These are phyloP conservation scores for Ennomos erosarius DNA, from an alignment of 2,888 invertebrate genomes.

Conservation along the genomic window DNA sequence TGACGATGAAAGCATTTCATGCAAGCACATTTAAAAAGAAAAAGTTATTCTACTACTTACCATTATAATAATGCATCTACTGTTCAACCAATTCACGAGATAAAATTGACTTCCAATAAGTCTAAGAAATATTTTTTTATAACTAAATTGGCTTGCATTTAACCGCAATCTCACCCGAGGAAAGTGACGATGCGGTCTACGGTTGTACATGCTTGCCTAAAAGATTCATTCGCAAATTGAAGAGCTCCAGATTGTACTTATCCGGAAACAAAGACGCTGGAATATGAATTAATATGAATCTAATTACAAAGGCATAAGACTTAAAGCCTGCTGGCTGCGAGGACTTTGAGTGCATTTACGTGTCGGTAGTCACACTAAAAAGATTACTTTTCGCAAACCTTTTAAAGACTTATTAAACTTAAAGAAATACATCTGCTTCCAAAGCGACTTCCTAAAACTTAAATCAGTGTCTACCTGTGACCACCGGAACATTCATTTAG, in stretches of 20 bases:
- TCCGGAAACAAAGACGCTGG: too few species aligned
- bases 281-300: too few species aligned
- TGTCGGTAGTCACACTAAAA: slow-evolving; percentile 52
- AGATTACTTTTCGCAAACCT: slow-evolving; percentile 45
- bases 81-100: slow-evolving; percentile 15
- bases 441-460: slow-evolving; percentile 45
- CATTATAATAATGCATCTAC: slow-evolving; percentile 27
- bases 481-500: slow-evolving; percentile 49
- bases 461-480: slow-evolving; percentile 49
- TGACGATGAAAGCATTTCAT: slow-evolving; percentile 16
- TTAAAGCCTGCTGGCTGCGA: slow-evolving; percentile 8
- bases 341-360: slow-evolving; percentile 36
- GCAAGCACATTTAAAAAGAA: slow-evolving; percentile 18
- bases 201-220: too few species aligned
- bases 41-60: slow-evolving; percentile 27
- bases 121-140: too few species aligned
- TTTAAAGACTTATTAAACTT: slow-evolving; percentile 38
- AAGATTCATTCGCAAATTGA: too few species aligned
- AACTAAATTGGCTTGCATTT: too few species aligned
- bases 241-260: too few species aligned
- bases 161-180: too few species aligned
- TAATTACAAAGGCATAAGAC: slow-evolving; percentile 1
- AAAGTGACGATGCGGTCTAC: too few species aligned
- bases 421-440: slow-evolving; percentile 40
- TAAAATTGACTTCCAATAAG: slow-evolving; percentile 12